Evolutionary conservation across 2,888 invertebrate genomes (phyloP).

Genomic region (Monoplex corrugatus): DNA sequence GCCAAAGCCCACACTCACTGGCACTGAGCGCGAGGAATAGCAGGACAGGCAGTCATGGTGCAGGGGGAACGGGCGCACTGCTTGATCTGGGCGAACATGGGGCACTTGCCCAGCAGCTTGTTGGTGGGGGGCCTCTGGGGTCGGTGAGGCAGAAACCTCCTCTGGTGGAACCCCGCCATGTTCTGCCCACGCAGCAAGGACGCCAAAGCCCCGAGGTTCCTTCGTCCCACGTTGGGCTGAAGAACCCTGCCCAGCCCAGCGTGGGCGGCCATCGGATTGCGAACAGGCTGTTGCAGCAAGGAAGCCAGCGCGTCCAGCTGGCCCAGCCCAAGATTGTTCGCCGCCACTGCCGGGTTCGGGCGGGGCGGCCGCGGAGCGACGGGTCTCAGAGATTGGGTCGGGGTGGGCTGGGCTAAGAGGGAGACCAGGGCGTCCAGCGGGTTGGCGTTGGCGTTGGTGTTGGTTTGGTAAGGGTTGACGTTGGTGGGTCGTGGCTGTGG

Average conservation of each 20-base stretch:
- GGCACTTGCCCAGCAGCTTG: slow-evolving; percentile 23
- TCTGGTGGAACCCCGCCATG: too few species aligned
- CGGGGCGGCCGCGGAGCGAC: neutral
- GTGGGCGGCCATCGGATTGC: too few species aligned
- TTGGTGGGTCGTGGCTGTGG: too few species aligned
- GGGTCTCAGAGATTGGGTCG: neutral
- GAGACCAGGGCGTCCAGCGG: neutral
- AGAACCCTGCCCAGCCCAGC: neutral
- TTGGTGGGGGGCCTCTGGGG: neutral
- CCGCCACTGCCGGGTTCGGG: too few species aligned
- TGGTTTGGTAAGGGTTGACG: too few species aligned
- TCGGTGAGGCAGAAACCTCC: neutral
- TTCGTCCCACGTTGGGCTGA: too few species aligned
- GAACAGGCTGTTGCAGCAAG: too few species aligned
- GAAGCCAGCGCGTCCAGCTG: too few species aligned
- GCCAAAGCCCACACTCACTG: too few species aligned
- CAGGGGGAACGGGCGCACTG: slow-evolving; percentile 4
- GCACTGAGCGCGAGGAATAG: neutral
- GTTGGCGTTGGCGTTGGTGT: neutral
- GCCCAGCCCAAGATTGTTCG: too few species aligned
- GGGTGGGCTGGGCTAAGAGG: neutral
- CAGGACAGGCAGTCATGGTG: neutral
- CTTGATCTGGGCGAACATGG: neutral
- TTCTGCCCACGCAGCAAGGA: neutral
- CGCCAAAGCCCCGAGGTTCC: neutral